Evolutionary conservation across 1,140 invertebrate genomes (phyloP), one percentile per base, ranked within the genome.

Genomic region (Drosophila mojavensis): DNA sequence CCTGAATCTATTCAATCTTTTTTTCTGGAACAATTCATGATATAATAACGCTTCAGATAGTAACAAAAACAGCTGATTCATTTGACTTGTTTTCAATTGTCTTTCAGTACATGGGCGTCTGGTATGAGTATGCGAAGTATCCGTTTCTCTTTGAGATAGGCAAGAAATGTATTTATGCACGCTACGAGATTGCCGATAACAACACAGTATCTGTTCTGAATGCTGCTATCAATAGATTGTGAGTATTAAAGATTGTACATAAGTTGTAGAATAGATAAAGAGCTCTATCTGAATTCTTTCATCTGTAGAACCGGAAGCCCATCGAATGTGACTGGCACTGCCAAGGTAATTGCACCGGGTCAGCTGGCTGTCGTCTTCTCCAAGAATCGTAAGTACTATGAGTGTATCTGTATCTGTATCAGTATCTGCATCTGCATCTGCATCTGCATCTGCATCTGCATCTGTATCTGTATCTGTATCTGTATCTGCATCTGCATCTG

Each of bases 91-190:
- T 24, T 59, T 51, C 1, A n/a, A 39, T 26, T 28, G 28, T 5
- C 20, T 41, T 28, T 62, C 30, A 91, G 90, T 97, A 96, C 85
- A 80, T 95, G 76, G 96, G 96, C 4, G 94, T 94, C 78, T 97
- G 96, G 96, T 97, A 96, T 80, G 96, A 97, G 93, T 94, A 94
- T 10, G 95, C 96, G 81, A 95, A 95, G 74, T 97, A 97, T 90
- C 96, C 96, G 76, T 94, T 95, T 4, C 81, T 95, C 5, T 96
- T 96, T 86, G 95, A 97, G 90, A 93, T 95, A 39, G 96, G 94
- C 2, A 96, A 96, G 20, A 96, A 95, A 90, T 97, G 96, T 82
- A 95, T 96, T 3, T 95, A 94, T 9, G 95, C 96, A 0, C 94
- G 94, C 61, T 97, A 97, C 81, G 91, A 81, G 5, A 65, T 93